Evolutionary conservation across 2,113 vertebrate genomes (phyloP).

Genomic region (Ellobius talpinus): DNA sequence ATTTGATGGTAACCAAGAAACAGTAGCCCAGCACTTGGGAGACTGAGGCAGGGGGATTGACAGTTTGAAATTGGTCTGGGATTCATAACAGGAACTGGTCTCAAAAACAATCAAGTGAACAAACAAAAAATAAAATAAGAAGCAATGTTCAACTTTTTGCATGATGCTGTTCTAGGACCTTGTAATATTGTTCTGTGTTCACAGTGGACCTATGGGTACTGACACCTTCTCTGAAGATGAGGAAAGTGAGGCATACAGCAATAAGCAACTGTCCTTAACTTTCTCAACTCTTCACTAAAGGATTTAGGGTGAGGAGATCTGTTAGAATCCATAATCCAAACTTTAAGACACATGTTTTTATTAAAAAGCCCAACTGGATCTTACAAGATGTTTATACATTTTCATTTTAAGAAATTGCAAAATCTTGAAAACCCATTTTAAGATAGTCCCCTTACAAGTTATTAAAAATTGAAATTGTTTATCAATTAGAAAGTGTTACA

Average conservation of each 20-base stretch:
- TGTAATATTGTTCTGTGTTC: background rate
- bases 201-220: background rate
- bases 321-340: background rate
- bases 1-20: background rate
- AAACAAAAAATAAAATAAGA: background rate
- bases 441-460: conserved; percentile 20
- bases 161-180: background rate
- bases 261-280: background rate
- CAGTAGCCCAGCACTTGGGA: background rate
- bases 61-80: background rate
- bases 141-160: background rate
- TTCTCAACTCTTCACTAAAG: background rate
- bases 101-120: background rate
- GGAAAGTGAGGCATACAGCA: background rate
- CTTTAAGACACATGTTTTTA: background rate
- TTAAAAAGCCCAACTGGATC: background rate
- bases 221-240: background rate
- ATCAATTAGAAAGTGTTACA: background rate
- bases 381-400: conserved; percentile 42
- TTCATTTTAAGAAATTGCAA: conserved; percentile 51
- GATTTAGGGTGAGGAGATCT: conserved; percentile 15
- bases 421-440: conserved; percentile 58
- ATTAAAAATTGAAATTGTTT: conserved; percentile 45
- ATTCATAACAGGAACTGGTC: background rate
- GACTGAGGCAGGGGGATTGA: background rate